These are phyloP conservation scores for Sciurus vulgaris DNA, from an alignment of 2,797 vertebrate species.

Conservation along the genomic window DNA sequence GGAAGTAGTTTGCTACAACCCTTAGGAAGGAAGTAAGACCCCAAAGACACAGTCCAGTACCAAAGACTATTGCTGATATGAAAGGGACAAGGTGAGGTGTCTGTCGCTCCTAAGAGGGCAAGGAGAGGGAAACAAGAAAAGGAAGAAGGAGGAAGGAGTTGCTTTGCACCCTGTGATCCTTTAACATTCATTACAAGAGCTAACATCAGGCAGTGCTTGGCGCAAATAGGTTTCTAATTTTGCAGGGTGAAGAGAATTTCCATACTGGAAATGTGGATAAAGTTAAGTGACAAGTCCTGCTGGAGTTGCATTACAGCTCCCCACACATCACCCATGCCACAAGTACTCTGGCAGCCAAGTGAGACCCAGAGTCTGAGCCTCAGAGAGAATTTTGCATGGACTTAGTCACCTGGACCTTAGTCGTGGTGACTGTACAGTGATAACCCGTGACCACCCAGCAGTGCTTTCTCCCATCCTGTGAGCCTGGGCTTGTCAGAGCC, in stretches of 20 bases:
- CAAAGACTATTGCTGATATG: background rate
- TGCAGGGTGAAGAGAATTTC: background rate
- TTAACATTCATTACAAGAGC: background rate
- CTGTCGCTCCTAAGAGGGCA: background rate
- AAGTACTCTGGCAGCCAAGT: fast-evolving
- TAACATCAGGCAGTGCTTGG: background rate
- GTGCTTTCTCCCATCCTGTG: fast-evolving
- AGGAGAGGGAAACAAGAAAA: background rate
- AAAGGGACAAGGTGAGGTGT: background rate
- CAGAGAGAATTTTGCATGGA: background rate
- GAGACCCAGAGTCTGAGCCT: background rate
- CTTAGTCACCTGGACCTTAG: background rate
- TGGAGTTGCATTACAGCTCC: background rate
- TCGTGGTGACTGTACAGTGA: background rate
- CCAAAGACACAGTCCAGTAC: background rate
- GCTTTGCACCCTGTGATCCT: background rate
- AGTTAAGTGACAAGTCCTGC: background rate
- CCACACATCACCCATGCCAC: background rate
- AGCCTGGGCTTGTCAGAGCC: background rate
- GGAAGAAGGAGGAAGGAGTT: background rate
- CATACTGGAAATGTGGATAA: too few relatives aligned
- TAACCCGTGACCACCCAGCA: fast-evolving
- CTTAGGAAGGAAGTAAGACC: background rate
- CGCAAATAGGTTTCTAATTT: background rate
- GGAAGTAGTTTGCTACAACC: background rate